Percentiles rank a stretch among this genome's conserved stretches.
Conservation (phyloP, 2,113 vertebrate species). For the Cochlearius cochlearius region DNA sequence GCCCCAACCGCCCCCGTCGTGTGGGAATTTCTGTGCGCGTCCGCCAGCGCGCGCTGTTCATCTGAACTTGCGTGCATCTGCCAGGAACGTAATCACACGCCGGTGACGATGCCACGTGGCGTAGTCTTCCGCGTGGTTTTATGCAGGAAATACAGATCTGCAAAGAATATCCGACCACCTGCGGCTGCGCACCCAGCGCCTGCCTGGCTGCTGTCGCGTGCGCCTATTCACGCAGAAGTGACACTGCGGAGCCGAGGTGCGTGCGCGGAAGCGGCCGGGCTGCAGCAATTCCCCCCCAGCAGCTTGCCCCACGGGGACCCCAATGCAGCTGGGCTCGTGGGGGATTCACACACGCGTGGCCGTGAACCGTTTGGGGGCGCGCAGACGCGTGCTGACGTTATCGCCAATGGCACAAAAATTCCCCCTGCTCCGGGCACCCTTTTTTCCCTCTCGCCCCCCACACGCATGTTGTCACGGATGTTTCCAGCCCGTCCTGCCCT, state of each 20-base stretch:
- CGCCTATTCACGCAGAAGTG: not conserved
- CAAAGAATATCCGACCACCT: fast-evolving
- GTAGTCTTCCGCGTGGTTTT: not conserved
- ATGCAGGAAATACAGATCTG: not conserved
- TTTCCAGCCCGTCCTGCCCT: not conserved
- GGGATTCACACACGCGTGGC: not conserved
- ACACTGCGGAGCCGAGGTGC: not conserved
- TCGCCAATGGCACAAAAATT: fast-evolving
- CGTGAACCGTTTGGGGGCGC: fast-evolving
- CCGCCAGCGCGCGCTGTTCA: not conserved
- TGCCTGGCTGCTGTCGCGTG: fast-evolving
- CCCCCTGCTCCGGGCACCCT: not conserved
- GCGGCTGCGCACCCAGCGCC: not conserved
- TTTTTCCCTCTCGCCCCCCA: fast-evolving
- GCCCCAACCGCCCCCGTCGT: not conserved
- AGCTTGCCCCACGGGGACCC: not conserved
- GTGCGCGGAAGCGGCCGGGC: not conserved
- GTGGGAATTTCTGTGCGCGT: not conserved
- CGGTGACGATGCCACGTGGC: not conserved
- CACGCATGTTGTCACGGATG: fast-evolving
- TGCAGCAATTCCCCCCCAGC: not conserved
- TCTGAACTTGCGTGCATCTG: not conserved
- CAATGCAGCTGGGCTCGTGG: fast-evolving
- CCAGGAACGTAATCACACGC: not conserved
- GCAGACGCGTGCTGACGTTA: fast-evolving